Conservation (phyloP, 2,797 vertebrate genomes). For the Anguilla anguilla region DNA sequence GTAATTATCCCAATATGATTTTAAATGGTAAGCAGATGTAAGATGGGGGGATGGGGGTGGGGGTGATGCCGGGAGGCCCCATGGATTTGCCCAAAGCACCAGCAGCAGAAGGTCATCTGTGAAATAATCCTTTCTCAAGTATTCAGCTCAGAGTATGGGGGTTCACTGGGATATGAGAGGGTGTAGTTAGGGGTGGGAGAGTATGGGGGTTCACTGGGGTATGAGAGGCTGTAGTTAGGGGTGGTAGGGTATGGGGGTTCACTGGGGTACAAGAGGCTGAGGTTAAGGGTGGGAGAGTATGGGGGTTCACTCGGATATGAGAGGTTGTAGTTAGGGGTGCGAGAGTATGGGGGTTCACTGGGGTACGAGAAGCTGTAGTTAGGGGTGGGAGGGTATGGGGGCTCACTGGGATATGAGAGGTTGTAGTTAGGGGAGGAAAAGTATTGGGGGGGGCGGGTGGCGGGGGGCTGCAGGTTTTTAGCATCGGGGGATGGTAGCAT, state of each 20-base stretch:
- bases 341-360: background rate
- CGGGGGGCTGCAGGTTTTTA: slow-evolving; percentile 33
- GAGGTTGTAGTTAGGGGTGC: background rate
- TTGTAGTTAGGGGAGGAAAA: too few species aligned
- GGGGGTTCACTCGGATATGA: background rate
- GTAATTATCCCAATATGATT: slow-evolving; percentile 49
- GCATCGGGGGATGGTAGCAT: slow-evolving; percentile 50
- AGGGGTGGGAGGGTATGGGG: background rate
- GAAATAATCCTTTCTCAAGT: slow-evolving; percentile 65
- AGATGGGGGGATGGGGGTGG: background rate
- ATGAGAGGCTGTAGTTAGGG: background rate
- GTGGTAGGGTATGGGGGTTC: background rate
- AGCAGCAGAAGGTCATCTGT: slow-evolving; percentile 39
- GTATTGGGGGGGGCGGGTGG: background rate
- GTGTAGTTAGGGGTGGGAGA: background rate
- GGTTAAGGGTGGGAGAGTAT: background rate
- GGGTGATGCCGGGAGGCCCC: slow-evolving; percentile 28
- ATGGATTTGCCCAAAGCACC: slow-evolving; percentile 49
- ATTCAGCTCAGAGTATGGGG: slow-evolving; percentile 55
- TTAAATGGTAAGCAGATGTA: slow-evolving; percentile 46
- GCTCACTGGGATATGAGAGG: background rate
- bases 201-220: background rate
- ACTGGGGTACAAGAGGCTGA: background rate
- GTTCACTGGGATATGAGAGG: background rate
- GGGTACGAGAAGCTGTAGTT: background rate